Percentiles rank a stretch among this genome's conserved stretches.
Conservation (phyloP, 2,113 vertebrate genomes). For the Camelus bactrianus region DNA sequence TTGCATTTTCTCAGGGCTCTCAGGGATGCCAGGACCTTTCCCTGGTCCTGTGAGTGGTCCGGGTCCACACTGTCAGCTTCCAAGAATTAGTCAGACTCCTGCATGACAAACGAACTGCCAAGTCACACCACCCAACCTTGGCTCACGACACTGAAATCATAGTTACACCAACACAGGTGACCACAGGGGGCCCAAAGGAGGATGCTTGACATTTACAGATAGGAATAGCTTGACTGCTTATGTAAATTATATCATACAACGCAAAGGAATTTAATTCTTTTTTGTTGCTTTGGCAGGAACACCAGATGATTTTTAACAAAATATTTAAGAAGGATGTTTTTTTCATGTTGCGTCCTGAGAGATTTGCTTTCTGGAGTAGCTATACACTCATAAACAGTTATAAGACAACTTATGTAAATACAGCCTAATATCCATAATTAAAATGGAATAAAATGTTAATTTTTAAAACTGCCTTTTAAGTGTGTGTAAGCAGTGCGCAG, state of each 20-base stretch:
- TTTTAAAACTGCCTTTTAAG: slow-evolving; percentile 45
- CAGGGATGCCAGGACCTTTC: background rate
- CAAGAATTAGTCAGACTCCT: background rate
- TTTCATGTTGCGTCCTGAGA: background rate
- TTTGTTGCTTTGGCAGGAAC: slow-evolving; percentile 66
- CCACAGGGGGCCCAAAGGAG: background rate
- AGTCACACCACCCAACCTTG: background rate
- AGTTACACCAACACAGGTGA: background rate
- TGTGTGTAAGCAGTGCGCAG: background rate
- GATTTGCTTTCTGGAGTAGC: slow-evolving; percentile 47
- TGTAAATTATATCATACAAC: slow-evolving; percentile 65
- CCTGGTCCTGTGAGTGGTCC: rapidly evolving
- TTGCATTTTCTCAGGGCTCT: background rate
- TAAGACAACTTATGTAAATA: slow-evolving; percentile 59
- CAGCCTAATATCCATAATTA: slow-evolving; percentile 60
- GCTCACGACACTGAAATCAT: background rate
- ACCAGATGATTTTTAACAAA: slow-evolving; percentile 71
- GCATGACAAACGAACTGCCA: background rate
- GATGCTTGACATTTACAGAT: slow-evolving; percentile 52
- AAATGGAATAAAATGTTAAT: slow-evolving; percentile 33
- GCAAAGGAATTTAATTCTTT: slow-evolving; percentile 71
- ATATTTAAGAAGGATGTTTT: slow-evolving; percentile 68
- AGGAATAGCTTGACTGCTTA: slow-evolving; percentile 35
- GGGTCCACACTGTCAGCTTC: background rate
- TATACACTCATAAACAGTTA: slow-evolving; percentile 45